Conservation (phyloP, 23 tunicate species). For the Diplosoma virens region DNA sequence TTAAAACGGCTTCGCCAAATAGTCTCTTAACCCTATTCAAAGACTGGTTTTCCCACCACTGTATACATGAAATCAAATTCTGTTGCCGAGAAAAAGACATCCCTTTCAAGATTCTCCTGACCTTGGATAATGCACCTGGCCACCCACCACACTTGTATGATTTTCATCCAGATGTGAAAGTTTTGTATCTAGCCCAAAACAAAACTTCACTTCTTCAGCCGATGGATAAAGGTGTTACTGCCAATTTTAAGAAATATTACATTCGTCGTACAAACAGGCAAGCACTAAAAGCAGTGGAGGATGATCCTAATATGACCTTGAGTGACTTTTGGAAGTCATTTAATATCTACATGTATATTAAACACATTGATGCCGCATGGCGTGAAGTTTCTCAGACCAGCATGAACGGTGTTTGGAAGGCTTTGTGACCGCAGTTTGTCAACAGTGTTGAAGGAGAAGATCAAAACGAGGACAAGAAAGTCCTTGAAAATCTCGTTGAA, state of each 20-base stretch:
- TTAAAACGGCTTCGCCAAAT: no score
- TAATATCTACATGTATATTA: constrained; percentile 24
- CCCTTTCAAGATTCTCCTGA: constrained; percentile 34
- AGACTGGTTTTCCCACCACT: constrained; percentile 23
- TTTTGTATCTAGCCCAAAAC: constrained; percentile 9
- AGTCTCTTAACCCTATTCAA: no score
- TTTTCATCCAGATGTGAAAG: constrained; percentile 3
- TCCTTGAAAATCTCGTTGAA: constrained; percentile 37
- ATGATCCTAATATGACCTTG: constrained; percentile 1
- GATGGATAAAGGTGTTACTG: constrained; percentile 24
- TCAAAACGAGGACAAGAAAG: constrained; percentile 18
- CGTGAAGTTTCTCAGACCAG: constrained; percentile 36
- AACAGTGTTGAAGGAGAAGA: background rate
- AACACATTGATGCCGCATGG: constrained; percentile 46
- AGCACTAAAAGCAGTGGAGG: constrained; percentile 21
- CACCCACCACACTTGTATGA: constrained; percentile 39
- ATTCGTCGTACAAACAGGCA: constrained; percentile 2
- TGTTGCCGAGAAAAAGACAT: constrained; percentile 13
- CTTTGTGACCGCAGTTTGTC: constrained; percentile 35
- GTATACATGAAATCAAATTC: constrained; percentile 1
- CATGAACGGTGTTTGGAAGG: constrained; percentile 33
- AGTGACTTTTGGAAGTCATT: constrained; percentile 16
- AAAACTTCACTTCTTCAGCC: constrained; percentile 38
- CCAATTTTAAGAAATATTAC: constrained; percentile 34
- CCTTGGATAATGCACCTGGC: constrained; percentile 43